Conservation (phyloP, 2,113 vertebrate species). For the Podarcis raffonei region DNA sequence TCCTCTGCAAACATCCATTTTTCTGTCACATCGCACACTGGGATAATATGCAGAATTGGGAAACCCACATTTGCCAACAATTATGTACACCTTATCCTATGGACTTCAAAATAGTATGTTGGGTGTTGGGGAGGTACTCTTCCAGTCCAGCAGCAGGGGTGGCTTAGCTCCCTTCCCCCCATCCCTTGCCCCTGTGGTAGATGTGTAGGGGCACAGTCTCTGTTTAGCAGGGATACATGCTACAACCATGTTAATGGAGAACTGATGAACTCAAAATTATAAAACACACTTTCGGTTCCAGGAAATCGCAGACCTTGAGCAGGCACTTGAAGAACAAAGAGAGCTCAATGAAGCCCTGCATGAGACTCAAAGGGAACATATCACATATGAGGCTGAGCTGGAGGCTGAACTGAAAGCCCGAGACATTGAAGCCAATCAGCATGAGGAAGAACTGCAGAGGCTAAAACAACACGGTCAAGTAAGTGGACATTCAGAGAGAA, state of each 20-base stretch:
- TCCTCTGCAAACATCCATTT: neutral
- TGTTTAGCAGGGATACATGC: neutral
- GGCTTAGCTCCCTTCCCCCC: no score
- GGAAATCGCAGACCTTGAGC: conserved; percentile 78
- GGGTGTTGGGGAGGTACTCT: neutral
- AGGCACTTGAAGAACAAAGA: conserved; percentile 71
- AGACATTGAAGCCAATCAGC: conserved; percentile 73
- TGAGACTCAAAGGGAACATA: conserved; percentile 74
- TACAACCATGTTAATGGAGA: neutral
- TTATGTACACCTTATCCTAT: neutral
- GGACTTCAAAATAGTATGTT: neutral
- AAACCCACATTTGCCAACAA: neutral
- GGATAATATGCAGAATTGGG: neutral
- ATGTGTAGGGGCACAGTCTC: neutral
- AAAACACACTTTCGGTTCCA: conserved; percentile 55
- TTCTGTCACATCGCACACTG: no score
- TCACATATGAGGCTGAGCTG: conserved; percentile 74
- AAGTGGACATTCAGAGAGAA: conserved; percentile 12
- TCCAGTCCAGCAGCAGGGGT: neutral
- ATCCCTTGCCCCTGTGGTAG: no score
- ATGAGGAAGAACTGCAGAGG: conserved; percentile 79
- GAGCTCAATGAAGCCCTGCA: conserved; percentile 75
- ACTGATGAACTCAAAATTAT: neutral
- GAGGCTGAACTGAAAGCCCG: conserved; percentile 76
- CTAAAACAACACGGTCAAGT: conserved; percentile 75